Evolutionary conservation across 1,140 invertebrate genomes (phyloP).

Genomic region (Drosophila ironensis): DNA sequence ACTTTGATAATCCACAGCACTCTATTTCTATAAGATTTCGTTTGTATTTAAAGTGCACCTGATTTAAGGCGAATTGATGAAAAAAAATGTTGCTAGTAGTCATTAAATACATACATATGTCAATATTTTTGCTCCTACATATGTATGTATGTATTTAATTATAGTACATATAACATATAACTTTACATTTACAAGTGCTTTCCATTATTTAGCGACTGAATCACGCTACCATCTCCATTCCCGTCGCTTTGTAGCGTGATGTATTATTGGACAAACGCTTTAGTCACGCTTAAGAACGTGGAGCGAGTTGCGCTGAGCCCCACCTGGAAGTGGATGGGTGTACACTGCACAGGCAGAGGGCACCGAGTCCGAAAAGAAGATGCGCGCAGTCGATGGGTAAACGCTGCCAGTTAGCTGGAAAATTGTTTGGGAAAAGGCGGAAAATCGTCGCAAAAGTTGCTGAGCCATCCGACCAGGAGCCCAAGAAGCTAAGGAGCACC

Average conservation of each 20-base stretch:
- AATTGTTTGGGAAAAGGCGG: conserved; percentile 10
- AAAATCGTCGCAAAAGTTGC: conserved; percentile 48
- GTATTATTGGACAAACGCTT: conserved; percentile 58
- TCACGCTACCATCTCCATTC: conserved; percentile 18
- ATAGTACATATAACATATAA: too few relatives aligned
- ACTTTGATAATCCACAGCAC: too few relatives aligned
- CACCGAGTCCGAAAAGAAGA: conserved; percentile 27
- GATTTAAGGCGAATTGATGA: too few relatives aligned
- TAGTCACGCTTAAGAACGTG: conserved; percentile 59
- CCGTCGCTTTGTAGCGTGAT: conserved; percentile 54
- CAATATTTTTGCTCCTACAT: too few relatives aligned
- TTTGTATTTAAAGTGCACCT: too few relatives aligned
- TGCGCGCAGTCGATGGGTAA: conserved; percentile 36
- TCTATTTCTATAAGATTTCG: too few relatives aligned
- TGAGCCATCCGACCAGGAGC: conserved; percentile 62
- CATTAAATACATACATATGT: too few relatives aligned
- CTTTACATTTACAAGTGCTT: too few relatives aligned
- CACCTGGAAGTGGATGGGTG: too few relatives aligned
- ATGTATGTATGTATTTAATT: too few relatives aligned
- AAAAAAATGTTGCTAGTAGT: too few relatives aligned
- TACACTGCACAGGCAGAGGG: conserved; percentile 1
- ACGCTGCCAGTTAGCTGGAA: conserved; percentile 35
- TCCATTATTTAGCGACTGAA: background rate
- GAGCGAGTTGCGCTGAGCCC: background rate
- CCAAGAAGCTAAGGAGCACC: conserved; percentile 26